phyloP scores from a whole-genome alignment of 1,140 invertebrate species.

The Drosophila jambulina region DNA sequence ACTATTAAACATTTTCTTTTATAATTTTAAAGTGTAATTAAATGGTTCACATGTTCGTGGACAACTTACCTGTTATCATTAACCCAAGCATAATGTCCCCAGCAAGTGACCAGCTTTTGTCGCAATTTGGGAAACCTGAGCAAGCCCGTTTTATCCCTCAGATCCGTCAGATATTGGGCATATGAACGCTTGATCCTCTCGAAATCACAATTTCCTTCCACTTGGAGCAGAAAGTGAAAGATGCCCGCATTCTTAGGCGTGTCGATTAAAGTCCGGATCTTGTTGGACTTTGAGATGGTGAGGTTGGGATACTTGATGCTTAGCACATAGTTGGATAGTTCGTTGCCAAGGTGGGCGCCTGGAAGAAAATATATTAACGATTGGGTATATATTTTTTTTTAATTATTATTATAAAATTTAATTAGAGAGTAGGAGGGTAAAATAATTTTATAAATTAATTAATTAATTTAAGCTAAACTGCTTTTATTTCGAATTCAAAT shows the following conservation, averaged over 20 bases:
- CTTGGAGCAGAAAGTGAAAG: constrained; percentile 88
- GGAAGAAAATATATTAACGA: constrained; percentile 6
- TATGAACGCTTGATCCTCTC: constrained; percentile 85
- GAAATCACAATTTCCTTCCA: constrained; percentile 87
- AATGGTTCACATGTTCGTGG: too few relatives aligned
- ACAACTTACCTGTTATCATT: constrained; percentile 78
- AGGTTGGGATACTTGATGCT: constrained; percentile 87
- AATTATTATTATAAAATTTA: too few relatives aligned
- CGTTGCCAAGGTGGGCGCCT: constrained; percentile 78
- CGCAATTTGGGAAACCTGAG: constrained; percentile 88
- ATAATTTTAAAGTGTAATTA: too few relatives aligned
- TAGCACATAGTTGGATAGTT: constrained; percentile 82
- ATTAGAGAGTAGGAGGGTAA: too few relatives aligned
- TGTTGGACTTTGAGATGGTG: constrained; percentile 88
- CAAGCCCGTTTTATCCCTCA: constrained; percentile 86
- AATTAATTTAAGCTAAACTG: too few relatives aligned
- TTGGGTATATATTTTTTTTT: too few relatives aligned
- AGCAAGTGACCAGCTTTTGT: constrained; percentile 87
- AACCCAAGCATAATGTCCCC: constrained; percentile 90
- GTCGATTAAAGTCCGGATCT: constrained; percentile 88
- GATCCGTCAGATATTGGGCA: constrained; percentile 86
- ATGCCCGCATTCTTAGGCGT: constrained; percentile 90
- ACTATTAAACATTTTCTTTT: neutral
- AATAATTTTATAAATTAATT: too few relatives aligned
- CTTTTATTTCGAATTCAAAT: too few relatives aligned